Evolutionary conservation across 2,888 invertebrate genomes (phyloP).

Genomic region (Amphiduros pacificus): DNA sequence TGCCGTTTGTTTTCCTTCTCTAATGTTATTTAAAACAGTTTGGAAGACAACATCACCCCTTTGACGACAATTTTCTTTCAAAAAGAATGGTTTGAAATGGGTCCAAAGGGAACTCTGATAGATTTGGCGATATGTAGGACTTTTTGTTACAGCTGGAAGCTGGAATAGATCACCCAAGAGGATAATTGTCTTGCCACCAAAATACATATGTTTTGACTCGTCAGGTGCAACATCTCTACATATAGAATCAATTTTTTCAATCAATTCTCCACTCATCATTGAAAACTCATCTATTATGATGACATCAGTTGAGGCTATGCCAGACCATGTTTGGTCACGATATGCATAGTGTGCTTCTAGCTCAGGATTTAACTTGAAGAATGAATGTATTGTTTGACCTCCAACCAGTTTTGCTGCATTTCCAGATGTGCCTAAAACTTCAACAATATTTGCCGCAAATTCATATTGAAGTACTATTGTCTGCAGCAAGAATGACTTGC

Average conservation of each 20-base stretch:
- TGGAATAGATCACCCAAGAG: conserved; percentile 7
- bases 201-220: neutral
- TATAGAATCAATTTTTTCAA: neutral
- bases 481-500: neutral
- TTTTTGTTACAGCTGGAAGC: neutral
- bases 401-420: conserved; percentile 4
- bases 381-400: conserved; percentile 4
- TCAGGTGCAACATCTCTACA: conserved; percentile 3
- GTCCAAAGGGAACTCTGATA: neutral
- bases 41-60: neutral
- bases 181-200: conserved; percentile 2
- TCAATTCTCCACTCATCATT: conserved; percentile 6
- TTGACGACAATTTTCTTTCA: conserved; percentile 3
- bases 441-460: neutral
- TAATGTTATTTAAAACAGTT: neutral
- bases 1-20: neutral
- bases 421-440: neutral
- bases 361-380: neutral
- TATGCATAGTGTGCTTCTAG: neutral
- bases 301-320: conserved; percentile 5
- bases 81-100: neutral
- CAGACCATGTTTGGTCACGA: neutral
- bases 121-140: neutral
- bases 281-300: conserved; percentile 3
- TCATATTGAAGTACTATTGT: neutral